Percentiles rank a stretch among this genome's conserved stretches.
Conservation (phyloP, 2,888 invertebrate genomes). For the Gandaritis pyraliata region DNA sequence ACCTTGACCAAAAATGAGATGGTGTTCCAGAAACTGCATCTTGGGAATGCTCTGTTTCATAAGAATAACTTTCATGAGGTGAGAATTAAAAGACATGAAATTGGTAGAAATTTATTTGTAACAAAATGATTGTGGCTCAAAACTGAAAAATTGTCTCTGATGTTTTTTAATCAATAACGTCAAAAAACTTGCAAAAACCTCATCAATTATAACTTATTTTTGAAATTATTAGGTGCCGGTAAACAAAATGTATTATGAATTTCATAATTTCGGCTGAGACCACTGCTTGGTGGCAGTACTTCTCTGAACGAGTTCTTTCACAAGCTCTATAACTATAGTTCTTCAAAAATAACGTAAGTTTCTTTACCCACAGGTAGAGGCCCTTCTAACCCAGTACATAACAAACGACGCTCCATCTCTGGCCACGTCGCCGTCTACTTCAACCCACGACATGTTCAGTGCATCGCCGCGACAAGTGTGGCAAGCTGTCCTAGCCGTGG, state of each 20-base stretch:
- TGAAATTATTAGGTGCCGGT: no score
- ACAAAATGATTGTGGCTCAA: no score
- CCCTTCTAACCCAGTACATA: conserved; percentile 73
- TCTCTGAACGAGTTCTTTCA: no score
- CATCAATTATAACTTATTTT: no score
- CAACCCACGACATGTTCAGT: conserved; percentile 36
- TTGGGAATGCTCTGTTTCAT: conserved; percentile 96
- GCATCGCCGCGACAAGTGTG: conserved; percentile 87
- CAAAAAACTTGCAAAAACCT: no score
- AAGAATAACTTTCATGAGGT: conserved; percentile 88
- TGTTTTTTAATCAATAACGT: no score
- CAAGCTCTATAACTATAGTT: no score
- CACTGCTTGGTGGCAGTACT: no score
- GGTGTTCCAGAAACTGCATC: conserved; percentile 97
- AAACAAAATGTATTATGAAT: no score
- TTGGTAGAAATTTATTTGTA: no score
- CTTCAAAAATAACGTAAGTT: not conserved
- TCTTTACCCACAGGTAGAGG: conserved; percentile 63
- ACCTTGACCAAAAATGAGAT: conserved; percentile 99
- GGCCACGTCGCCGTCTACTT: conserved; percentile 85
- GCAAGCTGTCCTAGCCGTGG: conserved; percentile 96
- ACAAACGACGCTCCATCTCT: conserved; percentile 70
- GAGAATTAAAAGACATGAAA: not conserved
- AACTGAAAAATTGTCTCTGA: no score
- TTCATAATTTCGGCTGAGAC: no score